These are phyloP conservation scores for Pelecanoides urinatrix DNA, from an alignment of 2,113 vertebrate genomes.

Conservation along the genomic window DNA sequence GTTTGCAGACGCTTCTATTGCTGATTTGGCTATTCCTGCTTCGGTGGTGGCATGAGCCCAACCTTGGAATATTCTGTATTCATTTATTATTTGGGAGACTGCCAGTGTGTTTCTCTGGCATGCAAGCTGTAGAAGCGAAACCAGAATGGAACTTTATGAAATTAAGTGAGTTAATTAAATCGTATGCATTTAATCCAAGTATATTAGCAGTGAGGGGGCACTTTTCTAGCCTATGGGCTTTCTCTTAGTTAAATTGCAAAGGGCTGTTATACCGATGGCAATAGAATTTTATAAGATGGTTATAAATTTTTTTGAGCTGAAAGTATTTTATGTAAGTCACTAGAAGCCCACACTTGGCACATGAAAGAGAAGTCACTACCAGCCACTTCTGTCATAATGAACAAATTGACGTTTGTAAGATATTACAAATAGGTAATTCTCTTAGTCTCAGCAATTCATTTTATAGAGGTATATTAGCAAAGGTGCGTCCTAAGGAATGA, in stretches of 20 bases:
- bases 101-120: neutral
- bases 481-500: neutral
- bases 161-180: slow-evolving; percentile 45
- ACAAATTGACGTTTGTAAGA: neutral
- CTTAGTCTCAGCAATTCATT: neutral
- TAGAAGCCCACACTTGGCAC: neutral
- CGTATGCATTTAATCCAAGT: neutral
- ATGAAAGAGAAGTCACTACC: neutral
- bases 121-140: neutral
- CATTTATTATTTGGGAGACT: slow-evolving; percentile 26
- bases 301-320: neutral
- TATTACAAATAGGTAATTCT: neutral
- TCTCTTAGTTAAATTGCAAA: neutral
- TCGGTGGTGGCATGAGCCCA: neutral
- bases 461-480: neutral
- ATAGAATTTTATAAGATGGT: neutral
- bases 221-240: neutral
- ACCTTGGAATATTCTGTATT: neutral
- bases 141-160: slow-evolving; percentile 9
- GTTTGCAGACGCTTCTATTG: neutral
- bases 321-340: neutral
- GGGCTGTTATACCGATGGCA: neutral
- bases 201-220: neutral
- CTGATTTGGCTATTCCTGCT: neutral
- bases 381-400: neutral